Conservation (phyloP, 2,797 vertebrate species). For the Alca torda region DNA sequence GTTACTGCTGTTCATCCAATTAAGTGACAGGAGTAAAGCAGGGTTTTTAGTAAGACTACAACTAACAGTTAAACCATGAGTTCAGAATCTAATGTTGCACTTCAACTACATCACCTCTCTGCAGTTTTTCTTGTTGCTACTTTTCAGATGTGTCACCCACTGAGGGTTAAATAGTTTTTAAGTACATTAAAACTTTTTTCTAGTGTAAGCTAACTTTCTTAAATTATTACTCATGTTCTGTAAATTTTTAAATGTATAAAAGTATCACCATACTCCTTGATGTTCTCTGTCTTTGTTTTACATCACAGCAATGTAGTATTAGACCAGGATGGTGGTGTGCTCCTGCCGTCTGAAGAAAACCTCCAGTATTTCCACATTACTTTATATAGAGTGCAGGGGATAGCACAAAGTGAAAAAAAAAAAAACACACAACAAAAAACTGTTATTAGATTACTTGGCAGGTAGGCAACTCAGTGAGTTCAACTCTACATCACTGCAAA, state of each 20-base stretch:
- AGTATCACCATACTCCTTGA: background rate
- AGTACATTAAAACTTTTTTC: background rate
- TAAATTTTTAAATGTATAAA: background rate
- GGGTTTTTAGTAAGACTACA: background rate
- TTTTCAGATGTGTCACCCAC: background rate
- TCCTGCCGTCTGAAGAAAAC: background rate
- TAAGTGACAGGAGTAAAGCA: background rate
- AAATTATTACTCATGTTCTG: background rate
- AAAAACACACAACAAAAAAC: too few species aligned
- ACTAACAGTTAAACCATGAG: background rate
- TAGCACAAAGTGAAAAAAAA: background rate
- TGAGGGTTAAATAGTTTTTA: background rate
- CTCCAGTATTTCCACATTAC: background rate
- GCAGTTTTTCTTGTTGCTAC: background rate
- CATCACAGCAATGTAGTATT: background rate
- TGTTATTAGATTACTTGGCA: background rate
- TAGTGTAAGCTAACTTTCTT: background rate
- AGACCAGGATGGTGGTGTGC: background rate
- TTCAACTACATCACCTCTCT: background rate
- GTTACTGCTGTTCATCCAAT: background rate
- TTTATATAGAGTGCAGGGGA: background rate
- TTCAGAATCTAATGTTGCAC: background rate
- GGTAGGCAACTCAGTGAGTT: background rate
- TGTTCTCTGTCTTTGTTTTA: background rate
- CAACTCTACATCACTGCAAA: background rate